Conservation (phyloP, 1,140 invertebrate genomes). For the Adelges cooleyi region DNA sequence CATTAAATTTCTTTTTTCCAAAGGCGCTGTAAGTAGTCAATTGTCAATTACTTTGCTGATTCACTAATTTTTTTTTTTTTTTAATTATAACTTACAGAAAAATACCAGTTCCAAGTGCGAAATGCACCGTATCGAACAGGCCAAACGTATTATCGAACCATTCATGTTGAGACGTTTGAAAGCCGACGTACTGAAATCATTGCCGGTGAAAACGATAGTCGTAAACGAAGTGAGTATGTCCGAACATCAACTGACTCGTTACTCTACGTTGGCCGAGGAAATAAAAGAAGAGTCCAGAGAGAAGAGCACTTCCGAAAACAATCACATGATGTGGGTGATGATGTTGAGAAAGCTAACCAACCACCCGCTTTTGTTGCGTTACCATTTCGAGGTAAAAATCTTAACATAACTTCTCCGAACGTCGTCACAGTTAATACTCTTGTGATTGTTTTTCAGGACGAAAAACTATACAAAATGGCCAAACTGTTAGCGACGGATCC, state of each 20-base stretch:
- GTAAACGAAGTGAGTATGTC: constrained; percentile 54
- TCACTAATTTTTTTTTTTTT: neutral
- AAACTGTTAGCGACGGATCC: constrained; percentile 56
- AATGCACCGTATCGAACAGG: constrained; percentile 76
- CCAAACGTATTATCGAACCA: constrained; percentile 90
- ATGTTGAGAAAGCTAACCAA: constrained; percentile 78
- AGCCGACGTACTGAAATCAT: constrained; percentile 64
- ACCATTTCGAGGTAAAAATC: constrained; percentile 51
- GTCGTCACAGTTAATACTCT: neutral
- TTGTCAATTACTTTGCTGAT: neutral
- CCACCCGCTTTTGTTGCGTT: constrained; percentile 71
- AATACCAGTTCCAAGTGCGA: constrained; percentile 56
- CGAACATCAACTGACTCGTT: constrained; percentile 57
- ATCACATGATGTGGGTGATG: constrained; percentile 66
- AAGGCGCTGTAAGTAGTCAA: constrained; percentile 31
- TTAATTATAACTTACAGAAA: constrained; percentile 1
- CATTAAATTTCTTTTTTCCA: constrained; percentile 72
- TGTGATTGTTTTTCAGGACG: constrained; percentile 33
- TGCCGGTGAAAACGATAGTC: constrained; percentile 66
- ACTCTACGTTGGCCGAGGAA: constrained; percentile 58
- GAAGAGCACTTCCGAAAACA: constrained; percentile 33
- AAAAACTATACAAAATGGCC: constrained; percentile 48
- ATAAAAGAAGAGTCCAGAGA: constrained; percentile 50
- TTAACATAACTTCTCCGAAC: neutral
- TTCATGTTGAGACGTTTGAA: constrained; percentile 89